Evolutionary conservation across 37 sponge, comb jelly and placozoan genomes (phyloP), one percentile per base, ranked within the genome.

Genomic region (Ianthella basta): DNA sequence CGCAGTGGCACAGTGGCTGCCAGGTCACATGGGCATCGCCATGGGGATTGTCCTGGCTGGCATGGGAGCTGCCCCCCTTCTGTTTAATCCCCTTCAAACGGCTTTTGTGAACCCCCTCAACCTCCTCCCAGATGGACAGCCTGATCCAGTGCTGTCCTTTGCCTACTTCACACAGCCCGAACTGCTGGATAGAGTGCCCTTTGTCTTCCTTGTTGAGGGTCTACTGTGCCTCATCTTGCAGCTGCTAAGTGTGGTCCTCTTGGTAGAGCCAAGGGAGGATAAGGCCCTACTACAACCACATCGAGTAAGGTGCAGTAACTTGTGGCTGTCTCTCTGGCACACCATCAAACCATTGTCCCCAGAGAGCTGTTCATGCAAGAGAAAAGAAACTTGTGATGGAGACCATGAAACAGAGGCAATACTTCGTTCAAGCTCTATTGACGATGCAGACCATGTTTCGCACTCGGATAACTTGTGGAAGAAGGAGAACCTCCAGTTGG

Each of bases 1-100:
- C 54, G 88, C 91, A 60, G 95, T 91, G 4, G 93, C 86, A 50
- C 88, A 82, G 72, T 97, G 98, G 95, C 54, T 92, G 60, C 98
- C 98, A 14, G 78, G 61, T 33, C 83, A 88, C 78, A 94, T 88
- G 55, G 98, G 95, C 6, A 36, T 92, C 36, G 95, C 87, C 39
- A 88, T 83, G 50, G 98, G 98, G 13, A 34, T 94, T 36, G 93
- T 94, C 13, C 87, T 97, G 25, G 83, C 95, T 35, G 98, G 98
- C 0, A 90, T 91, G 59, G 98, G 98, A 3, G 37, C 86, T 25
- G 91, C 95, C 37, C 89, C 95, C n/a, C 68, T 93, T 21, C 41
- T 92, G 0, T 92, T 94, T 68, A 89, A 83, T 72, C 73, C 88
- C n/a, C 85, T 94, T 0, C 96, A 95, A 53, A 94, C 98, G 25